Evolutionary conservation across 2,113 vertebrate genomes (phyloP), one percentile per base, ranked within the genome.

Genomic region (Hemiprocne comata): DNA sequence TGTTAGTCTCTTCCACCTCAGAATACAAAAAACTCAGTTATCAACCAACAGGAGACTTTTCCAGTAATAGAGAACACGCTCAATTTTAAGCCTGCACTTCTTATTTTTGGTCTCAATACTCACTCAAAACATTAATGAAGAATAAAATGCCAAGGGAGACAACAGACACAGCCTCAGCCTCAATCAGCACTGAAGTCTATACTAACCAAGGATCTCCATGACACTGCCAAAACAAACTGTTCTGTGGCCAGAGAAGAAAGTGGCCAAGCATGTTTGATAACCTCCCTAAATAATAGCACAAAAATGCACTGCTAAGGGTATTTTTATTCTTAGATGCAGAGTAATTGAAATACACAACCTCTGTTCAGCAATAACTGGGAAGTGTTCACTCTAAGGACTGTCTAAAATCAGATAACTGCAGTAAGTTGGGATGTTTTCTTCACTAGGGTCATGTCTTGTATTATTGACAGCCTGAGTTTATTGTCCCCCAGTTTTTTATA

Each of bases 161-260:
- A 48, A 48, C 3, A 88, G 24, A 90, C 2, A 0, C 42, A 77
- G 71, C 58, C 73, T 60, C 69, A 78, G 57, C 53, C 38, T 93
- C 76, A 67, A 24, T 84, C 90, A 80, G 55, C 79, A 67, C 44
- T 1, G 0, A 86, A 90, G 88, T 73, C 93, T 72, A 53, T 33
- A 33, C 42, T 80, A 95, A 77, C 61, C 61, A 57, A 86, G 55
- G 53, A 81, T 61, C 69, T 86, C 71, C 60, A 17, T 0, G 4
- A 51, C 53, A 12, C 6, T 75, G 95, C 94, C 95, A 97, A 95
- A 93, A 94, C 40, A 96, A 97, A 93, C 83, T 31, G 33, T 55
- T 60, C 48, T 58, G 40, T 48, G 61, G 91, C 80, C 83, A 92
- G 38, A 60, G 38, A 93, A 89, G 26, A 95, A 95, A 90, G 75